phyloP scores from a whole-genome alignment of 2,888 invertebrate genomes.

The Congeria kusceri region DNA sequence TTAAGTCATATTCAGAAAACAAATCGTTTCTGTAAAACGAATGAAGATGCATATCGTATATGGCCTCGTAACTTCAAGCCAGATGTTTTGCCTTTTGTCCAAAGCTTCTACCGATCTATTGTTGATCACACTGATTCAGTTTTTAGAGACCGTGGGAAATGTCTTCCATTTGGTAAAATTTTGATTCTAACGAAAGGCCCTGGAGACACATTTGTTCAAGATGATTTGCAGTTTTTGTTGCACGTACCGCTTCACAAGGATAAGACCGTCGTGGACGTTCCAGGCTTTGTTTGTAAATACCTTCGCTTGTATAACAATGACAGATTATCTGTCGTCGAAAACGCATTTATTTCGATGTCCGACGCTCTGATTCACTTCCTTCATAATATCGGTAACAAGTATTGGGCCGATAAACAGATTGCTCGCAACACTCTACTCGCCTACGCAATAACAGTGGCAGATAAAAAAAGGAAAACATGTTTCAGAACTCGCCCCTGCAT shows the following conservation, averaged over 20 bases:
- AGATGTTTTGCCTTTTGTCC: conserved; percentile 11
- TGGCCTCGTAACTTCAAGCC: neutral
- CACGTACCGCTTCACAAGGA: neutral
- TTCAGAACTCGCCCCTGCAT: conserved; percentile 15
- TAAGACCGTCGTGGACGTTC: conserved; percentile 1
- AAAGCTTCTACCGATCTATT: conserved; percentile 37
- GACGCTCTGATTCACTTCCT: conserved; percentile 9
- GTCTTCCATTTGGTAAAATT: conserved; percentile 15
- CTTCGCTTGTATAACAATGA: neutral
- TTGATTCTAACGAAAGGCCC: conserved; percentile 31
- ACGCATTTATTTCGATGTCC: conserved; percentile 19
- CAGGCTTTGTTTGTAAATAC: neutral
- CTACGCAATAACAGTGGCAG: neutral
- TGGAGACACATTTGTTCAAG: neutral
- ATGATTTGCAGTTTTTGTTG: conserved; percentile 6
- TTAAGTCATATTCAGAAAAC: conserved; percentile 15
- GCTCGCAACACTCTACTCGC: neutral
- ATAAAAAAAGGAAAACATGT: neutral
- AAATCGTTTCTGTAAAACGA: neutral
- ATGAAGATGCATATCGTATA: conserved; percentile 5
- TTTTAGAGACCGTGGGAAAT: conserved; percentile 32
- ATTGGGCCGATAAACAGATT: conserved; percentile 7
- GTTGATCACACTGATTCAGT: conserved; percentile 13
- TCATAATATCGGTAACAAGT: neutral
- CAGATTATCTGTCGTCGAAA: neutral